These are phyloP conservation scores for Saccopteryx leptura DNA, from an alignment of 2,113 vertebrate genomes.

Conservation along the genomic window DNA sequence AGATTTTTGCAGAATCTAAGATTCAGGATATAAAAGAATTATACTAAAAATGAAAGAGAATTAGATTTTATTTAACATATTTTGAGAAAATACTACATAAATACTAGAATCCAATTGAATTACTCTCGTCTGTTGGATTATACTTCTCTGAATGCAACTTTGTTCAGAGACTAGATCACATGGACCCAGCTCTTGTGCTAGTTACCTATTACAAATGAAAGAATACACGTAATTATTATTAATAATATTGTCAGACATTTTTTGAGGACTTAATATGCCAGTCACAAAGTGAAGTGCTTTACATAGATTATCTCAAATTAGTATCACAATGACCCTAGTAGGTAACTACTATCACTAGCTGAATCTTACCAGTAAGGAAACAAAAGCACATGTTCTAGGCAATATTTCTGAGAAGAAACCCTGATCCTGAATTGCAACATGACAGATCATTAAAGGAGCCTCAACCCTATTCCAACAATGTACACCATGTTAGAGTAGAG, in stretches of 20 bases:
- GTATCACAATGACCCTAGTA: background rate
- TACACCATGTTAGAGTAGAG: background rate
- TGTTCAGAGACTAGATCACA: background rate
- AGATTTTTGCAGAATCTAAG: background rate
- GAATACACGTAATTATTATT: background rate
- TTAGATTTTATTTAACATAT: background rate
- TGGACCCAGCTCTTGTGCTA: background rate
- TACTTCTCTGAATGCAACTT: background rate
- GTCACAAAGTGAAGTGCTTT: background rate
- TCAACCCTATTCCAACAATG: background rate
- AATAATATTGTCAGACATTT: background rate
- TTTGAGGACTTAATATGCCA: background rate
- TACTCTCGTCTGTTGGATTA: background rate
- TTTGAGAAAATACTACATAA: background rate
- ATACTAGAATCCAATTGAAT: background rate
- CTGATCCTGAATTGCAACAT: background rate
- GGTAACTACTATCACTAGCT: too few relatives aligned
- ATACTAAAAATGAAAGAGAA: background rate
- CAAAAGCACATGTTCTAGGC: background rate
- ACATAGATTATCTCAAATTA: background rate
- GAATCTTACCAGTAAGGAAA: background rate
- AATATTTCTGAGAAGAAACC: background rate
- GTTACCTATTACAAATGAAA: background rate
- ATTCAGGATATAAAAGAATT: background rate
- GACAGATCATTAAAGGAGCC: background rate